Evolutionary conservation across 2,888 invertebrate species (phyloP).

Genomic region (Lysandra bellargus): DNA sequence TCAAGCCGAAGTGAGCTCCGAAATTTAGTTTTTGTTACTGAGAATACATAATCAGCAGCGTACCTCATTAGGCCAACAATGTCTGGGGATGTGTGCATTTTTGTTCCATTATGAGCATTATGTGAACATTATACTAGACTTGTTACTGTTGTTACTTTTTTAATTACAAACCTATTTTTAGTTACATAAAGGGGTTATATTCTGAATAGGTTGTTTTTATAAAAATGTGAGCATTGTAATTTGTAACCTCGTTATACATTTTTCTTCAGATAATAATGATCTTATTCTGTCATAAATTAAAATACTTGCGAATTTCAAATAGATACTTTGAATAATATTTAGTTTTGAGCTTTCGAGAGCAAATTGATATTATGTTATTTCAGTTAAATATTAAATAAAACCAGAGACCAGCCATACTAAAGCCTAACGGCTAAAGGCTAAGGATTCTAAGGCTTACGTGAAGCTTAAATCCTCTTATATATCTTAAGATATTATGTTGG

Average conservation of each 20-base stretch:
- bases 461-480: too few relatives aligned
- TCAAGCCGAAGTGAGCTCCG: not conserved
- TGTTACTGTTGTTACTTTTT: slow-evolving; percentile 6
- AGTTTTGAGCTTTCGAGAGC: too few relatives aligned
- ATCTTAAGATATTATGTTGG: too few relatives aligned
- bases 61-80: slow-evolving; percentile 5
- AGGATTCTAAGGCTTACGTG: too few relatives aligned
- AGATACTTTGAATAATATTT: not conserved
- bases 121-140: not conserved
- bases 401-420: too few relatives aligned
- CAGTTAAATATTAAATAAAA: too few relatives aligned
- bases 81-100: not conserved
- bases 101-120: slow-evolving; percentile 1
- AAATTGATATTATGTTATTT: not conserved
- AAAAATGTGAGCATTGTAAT: not conserved
- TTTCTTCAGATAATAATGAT: too few relatives aligned
- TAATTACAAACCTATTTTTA: not conserved
- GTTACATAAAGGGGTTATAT: not conserved
- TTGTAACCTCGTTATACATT: too few relatives aligned
- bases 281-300: not conserved
- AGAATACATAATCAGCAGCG: not conserved
- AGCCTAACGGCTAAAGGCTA: too few relatives aligned
- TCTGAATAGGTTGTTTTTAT: not conserved
- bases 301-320: not conserved
- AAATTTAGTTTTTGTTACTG: slow-evolving; percentile 12